Conservation (phyloP, 2,797 vertebrate genomes). For the Gorsachius magnificus region DNA sequence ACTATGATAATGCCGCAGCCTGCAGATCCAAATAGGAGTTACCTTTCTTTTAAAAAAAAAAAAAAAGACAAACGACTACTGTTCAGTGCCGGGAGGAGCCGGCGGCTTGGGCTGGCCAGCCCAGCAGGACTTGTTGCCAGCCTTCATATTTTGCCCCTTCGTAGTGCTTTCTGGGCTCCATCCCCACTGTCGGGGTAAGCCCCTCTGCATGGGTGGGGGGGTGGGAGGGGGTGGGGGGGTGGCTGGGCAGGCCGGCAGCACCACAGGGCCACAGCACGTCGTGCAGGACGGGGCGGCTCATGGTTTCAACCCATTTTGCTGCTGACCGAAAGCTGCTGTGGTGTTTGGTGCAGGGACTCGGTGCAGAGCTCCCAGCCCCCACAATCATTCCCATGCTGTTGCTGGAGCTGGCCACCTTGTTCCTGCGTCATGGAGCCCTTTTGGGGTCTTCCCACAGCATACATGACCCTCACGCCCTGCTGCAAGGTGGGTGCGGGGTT, state of each 20-base stretch:
- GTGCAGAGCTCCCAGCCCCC: not conserved
- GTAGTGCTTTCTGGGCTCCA: not conserved
- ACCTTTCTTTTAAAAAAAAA: not conserved
- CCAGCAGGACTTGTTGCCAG: not conserved
- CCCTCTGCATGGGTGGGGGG: not conserved
- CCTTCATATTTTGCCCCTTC: not conserved
- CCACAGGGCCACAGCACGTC: accelerated
- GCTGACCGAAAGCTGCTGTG: not conserved
- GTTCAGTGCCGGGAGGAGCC: not conserved
- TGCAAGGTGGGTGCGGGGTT: not conserved
- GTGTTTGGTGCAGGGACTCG: not conserved
- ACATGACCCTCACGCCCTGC: accelerated
- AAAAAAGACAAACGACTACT: not conserved
- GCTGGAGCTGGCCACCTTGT: not conserved
- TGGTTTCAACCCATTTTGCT: not conserved
- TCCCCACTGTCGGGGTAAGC: not conserved
- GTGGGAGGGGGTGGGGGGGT: not conserved
- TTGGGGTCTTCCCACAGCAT: not conserved
- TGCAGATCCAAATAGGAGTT: not conserved
- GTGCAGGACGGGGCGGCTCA: accelerated
- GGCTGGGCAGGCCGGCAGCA: not conserved
- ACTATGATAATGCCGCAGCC: constrained; percentile 26
- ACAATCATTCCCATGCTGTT: not conserved
- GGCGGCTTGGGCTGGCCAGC: not conserved
- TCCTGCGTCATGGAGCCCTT: not conserved